These are phyloP conservation scores for Epicampocera succincta DNA, from an alignment of 2,888 invertebrate genomes.

Conservation along the genomic window DNA sequence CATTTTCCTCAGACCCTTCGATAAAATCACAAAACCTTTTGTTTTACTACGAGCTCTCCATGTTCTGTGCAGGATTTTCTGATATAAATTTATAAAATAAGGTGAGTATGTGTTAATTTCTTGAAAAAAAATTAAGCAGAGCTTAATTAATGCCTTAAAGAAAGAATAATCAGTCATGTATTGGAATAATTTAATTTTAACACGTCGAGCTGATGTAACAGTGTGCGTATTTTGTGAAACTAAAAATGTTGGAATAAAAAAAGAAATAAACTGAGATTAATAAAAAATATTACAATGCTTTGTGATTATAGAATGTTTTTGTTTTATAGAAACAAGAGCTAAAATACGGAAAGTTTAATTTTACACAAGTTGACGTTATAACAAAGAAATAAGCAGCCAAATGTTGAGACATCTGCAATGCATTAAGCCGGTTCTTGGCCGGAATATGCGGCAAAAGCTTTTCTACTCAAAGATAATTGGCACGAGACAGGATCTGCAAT, in stretches of 20 bases:
- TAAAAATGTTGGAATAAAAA: conserved; percentile 16
- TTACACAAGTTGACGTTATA: conserved; percentile 16
- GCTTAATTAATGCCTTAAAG: conserved; percentile 18
- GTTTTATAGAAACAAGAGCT: conserved; percentile 63
- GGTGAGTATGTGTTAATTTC: conserved; percentile 61
- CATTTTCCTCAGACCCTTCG: conserved; percentile 34
- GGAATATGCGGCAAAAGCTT: conserved; percentile 49
- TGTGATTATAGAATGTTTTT: conserved; percentile 38
- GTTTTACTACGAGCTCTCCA: conserved; percentile 61
- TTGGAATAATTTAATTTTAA: conserved; percentile 7
- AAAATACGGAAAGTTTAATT: conserved; percentile 14
- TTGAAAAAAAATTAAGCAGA: not conserved
- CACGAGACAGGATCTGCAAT: conserved; percentile 68
- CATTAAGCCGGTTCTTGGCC: conserved; percentile 60
- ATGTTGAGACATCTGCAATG: conserved; percentile 61
- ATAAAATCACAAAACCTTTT: conserved; percentile 45
- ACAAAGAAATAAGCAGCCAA: conserved; percentile 22
- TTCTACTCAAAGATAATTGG: conserved; percentile 57
- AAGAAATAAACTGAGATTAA: not conserved
- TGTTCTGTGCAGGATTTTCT: conserved; percentile 52
- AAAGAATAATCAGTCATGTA: not conserved
- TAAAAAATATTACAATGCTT: conserved; percentile 14
- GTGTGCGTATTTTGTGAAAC: conserved; percentile 61
- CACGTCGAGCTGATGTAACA: conserved; percentile 65
- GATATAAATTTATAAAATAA: conserved; percentile 34